Evolutionary conservation across 2,888 invertebrate genomes (phyloP).

Genomic region (Elmis aenea): DNA sequence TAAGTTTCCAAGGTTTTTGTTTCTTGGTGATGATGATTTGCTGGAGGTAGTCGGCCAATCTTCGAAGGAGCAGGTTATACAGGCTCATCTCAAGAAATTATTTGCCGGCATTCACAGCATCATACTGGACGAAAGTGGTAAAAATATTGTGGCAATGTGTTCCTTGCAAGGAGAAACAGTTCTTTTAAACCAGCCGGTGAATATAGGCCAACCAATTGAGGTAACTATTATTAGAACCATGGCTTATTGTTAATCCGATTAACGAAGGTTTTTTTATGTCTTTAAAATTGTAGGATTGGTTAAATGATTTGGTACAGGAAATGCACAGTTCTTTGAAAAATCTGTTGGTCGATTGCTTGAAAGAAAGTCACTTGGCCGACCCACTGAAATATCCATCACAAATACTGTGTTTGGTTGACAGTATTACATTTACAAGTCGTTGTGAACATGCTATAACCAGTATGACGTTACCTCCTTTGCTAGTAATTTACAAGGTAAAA

Average conservation of each 20-base stretch:
- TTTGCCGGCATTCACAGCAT: conserved; percentile 87
- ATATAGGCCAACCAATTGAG: conserved; percentile 73
- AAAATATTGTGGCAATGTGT: conserved; percentile 58
- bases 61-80: conserved; percentile 82
- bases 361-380: conserved; percentile 52
- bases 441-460: conserved; percentile 74
- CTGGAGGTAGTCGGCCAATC: conserved; percentile 93
- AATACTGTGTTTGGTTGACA: conserved; percentile 80
- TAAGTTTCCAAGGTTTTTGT: conserved; percentile 92
- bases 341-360: conserved; percentile 56
- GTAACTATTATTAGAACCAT: conserved; percentile 41
- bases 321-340: conserved; percentile 75
- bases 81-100: conserved; percentile 91
- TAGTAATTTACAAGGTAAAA: conserved; percentile 47
- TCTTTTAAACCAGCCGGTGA: conserved; percentile 60
- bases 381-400: conserved; percentile 66
- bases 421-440: conserved; percentile 77
- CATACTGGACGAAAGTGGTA: conserved; percentile 53
- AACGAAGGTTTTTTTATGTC: neutral
- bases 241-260: neutral
- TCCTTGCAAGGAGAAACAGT: conserved; percentile 74
- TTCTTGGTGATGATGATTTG: conserved; percentile 96
- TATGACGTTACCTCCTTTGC: conserved; percentile 55
- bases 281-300: conserved; percentile 62
- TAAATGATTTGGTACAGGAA: conserved; percentile 73